Evolutionary conservation across 23 tunicate genomes (phyloP).

Genomic region (Trididemnum nubilum): DNA sequence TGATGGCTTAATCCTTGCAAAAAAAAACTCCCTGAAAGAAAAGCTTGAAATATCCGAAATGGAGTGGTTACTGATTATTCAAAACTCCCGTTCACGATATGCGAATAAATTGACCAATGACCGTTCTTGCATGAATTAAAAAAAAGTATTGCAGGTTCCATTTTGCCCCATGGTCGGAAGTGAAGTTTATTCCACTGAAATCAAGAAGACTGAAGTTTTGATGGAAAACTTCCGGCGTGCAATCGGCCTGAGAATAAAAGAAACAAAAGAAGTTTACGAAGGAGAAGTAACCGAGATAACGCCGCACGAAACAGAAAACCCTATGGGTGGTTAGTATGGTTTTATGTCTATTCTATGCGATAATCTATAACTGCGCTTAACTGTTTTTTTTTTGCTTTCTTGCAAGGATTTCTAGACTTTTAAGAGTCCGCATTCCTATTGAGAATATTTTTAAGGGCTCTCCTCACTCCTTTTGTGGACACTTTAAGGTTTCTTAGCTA

Average conservation of each 20-base stretch:
- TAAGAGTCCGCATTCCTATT: too few relatives aligned
- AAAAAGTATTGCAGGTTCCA: conserved; percentile 70
- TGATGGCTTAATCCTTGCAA: too few relatives aligned
- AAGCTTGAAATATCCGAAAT: too few relatives aligned
- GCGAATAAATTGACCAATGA: too few relatives aligned
- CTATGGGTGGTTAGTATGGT: conserved; percentile 80
- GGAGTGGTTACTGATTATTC: too few relatives aligned
- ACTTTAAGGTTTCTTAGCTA: too few relatives aligned
- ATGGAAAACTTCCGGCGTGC: conserved; percentile 99
- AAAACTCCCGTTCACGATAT: too few relatives aligned
- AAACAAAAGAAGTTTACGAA: conserved; percentile 98
- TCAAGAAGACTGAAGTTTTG: conserved; percentile 96
- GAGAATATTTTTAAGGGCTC: too few relatives aligned
- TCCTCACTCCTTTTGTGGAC: too few relatives aligned
- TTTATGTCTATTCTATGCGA: background rate
- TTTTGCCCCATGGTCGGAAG: conserved; percentile 99
- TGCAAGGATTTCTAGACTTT: background rate
- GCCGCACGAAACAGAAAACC: conserved; percentile 98
- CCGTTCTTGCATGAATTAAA: background rate
- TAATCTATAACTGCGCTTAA: background rate
- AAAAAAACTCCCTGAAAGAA: too few relatives aligned
- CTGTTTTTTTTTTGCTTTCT: background rate
- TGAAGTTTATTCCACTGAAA: conserved; percentile 98
- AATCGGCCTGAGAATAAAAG: conserved; percentile 96
- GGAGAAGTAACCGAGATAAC: conserved; percentile 99